These are phyloP conservation scores for Blastobasis adustella DNA, from an alignment of 2,888 invertebrate species.

Conservation along the genomic window DNA sequence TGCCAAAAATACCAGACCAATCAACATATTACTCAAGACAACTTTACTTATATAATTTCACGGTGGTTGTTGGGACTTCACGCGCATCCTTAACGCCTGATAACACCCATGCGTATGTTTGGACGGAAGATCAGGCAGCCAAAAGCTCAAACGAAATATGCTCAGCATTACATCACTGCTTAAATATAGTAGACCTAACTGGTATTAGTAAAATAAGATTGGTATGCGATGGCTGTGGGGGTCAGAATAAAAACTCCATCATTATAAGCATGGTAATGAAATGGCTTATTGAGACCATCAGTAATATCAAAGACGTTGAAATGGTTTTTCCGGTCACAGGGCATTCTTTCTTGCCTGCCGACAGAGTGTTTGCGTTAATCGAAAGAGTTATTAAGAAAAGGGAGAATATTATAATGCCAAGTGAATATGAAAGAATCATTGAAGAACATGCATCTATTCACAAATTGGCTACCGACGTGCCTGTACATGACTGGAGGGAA, in stretches of 20 bases:
- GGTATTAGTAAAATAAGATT: not conserved
- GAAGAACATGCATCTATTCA: conserved; percentile 4
- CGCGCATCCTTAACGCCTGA: not conserved
- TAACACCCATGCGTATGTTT: not conserved
- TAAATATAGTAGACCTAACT: conserved; percentile 2
- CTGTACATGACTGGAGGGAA: not conserved
- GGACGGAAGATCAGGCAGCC: not conserved
- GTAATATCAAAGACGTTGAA: not conserved
- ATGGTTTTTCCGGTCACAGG: conserved; percentile 1
- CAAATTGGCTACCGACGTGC: conserved; percentile 1
- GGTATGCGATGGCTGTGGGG: not conserved
- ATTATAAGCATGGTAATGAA: not conserved
- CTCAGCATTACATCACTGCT: conserved; percentile 2
- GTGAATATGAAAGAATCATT: conserved; percentile 5
- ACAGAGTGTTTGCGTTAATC: conserved; percentile 5
- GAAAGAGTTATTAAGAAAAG: conserved; percentile 5
- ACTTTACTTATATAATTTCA: conserved; percentile 34
- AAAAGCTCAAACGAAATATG: not conserved
- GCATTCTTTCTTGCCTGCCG: conserved; percentile 4
- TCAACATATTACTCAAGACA: conserved; percentile 31
- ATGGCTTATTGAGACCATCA: not conserved
- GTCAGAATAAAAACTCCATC: not conserved
- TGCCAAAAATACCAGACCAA: conserved; percentile 29
- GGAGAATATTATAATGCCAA: conserved; percentile 5
- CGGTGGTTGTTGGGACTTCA: conserved; percentile 18